Evolutionary conservation across 2,888 invertebrate genomes (phyloP).

Genomic region (Melinaea menophilus): DNA sequence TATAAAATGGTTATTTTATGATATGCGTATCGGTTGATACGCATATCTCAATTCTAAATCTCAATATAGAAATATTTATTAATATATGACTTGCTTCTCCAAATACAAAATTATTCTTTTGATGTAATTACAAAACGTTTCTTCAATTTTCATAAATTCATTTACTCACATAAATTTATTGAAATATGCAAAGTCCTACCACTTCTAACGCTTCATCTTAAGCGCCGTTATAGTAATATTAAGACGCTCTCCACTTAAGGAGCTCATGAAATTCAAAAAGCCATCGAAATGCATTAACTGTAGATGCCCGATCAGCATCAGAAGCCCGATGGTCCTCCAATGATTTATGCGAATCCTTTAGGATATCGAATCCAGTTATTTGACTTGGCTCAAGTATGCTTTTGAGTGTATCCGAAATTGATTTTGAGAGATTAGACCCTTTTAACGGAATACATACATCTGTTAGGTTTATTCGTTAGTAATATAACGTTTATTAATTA

Average conservation of each 20-base stretch:
- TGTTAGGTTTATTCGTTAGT: too few species aligned
- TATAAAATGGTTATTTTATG: too few species aligned
- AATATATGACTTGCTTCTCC: too few species aligned
- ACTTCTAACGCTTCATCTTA: slow-evolving; percentile 8
- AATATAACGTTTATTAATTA: too few species aligned
- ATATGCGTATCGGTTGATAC: too few species aligned
- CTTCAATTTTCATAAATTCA: background rate
- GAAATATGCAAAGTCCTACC: slow-evolving; percentile 2
- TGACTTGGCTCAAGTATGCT: slow-evolving; percentile 24
- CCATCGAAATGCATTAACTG: slow-evolving; percentile 42
- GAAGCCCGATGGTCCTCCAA: slow-evolving; percentile 36
- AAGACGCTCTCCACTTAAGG: slow-evolving; percentile 35
- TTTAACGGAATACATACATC: background rate
- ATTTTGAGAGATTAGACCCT: slow-evolving; percentile 9
- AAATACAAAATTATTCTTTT: too few species aligned
- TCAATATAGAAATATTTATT: too few species aligned
- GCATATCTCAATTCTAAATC: too few species aligned
- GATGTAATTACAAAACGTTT: too few species aligned
- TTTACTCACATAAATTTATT: slow-evolving; percentile 4
- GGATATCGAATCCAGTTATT: slow-evolving; percentile 31
- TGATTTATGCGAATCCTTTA: slow-evolving; percentile 39
- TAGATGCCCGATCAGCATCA: slow-evolving; percentile 33
- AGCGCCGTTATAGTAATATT: slow-evolving; percentile 33
- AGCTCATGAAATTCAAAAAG: slow-evolving; percentile 45
- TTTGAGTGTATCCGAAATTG: slow-evolving; percentile 20